Evolutionary conservation across 2,888 invertebrate genomes (phyloP), one percentile per base, ranked within the genome.

Genomic region (Molorchus minor): DNA sequence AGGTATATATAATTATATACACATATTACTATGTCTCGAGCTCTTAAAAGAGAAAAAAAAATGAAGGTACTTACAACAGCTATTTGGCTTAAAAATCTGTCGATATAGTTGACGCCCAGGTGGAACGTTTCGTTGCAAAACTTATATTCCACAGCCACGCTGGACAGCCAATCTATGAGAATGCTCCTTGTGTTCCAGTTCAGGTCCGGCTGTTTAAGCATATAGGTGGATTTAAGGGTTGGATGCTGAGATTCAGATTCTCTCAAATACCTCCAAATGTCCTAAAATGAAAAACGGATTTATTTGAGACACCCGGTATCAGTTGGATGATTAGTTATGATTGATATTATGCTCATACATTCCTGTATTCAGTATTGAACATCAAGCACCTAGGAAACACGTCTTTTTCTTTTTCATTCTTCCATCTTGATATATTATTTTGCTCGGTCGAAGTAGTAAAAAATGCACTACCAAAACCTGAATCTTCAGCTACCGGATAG

Each of bases 151-250:
- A 77, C 76, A 17, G 73, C 70, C 21, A 80, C 78, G 17, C 73
- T 68, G 0, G 74, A 74, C 21, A 80, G 56, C 80, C 80, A 80
- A 67, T 80, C 79, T 3, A 80, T 66, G 7, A 80, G 68, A 41
- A 79, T 69, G 17, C 68, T 70, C 49, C 80, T 67, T 71, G 78
- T 79, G 2, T 71, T 67, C 67, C 73, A 71, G 30, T 57, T 75
- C 21, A 80, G 33, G 52, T 77, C 72, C 1, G 61, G 58, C 60
- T 80, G 80, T 66, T 76, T 78, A 1, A 49, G 44, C 79, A 80
- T 80, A 61, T 77, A 80, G 30, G 65, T 65, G 0, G 73, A 60
- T 41, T 72, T 75, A 2, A 75, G 74, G 58, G 69, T 62, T 12
- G 68, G 64, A 19, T 62, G 47, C 4, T 44, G 45, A 19, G 40